Conservation (phyloP, 2,888 invertebrate species). For the Disparrhopalites patrizii region DNA sequence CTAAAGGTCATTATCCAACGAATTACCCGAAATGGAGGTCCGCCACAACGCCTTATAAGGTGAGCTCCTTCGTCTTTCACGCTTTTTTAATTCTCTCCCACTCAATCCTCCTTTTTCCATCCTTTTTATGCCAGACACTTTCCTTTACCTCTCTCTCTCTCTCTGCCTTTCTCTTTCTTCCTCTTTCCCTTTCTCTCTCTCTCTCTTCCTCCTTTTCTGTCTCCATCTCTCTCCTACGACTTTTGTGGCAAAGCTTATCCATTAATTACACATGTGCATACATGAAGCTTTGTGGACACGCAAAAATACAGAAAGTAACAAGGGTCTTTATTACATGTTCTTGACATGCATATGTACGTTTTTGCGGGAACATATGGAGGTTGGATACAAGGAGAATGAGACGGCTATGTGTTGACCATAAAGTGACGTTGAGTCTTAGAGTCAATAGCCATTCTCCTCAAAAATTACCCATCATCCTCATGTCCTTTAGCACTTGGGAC, state of each 20-base stretch:
- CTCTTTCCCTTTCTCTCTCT: background rate
- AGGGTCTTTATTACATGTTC: background rate
- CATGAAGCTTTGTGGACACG: too few species aligned
- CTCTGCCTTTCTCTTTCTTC: background rate
- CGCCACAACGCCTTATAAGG: conserved; percentile 70
- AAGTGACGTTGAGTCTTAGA: conserved; percentile 6
- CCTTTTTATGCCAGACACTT: too few species aligned
- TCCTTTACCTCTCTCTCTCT: background rate
- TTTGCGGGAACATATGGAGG: too few species aligned
- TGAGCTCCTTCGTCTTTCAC: conserved; percentile 50
- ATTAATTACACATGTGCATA: too few species aligned
- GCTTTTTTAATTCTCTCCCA: too few species aligned
- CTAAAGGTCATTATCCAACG: conserved; percentile 79
- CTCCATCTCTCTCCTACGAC: too few species aligned
- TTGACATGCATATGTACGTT: too few species aligned
- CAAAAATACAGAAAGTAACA: too few species aligned
- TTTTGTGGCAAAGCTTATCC: too few species aligned
- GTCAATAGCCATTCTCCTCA: background rate
- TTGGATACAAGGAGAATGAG: too few species aligned
- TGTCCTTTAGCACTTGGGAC: background rate
- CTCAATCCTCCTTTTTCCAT: background rate
- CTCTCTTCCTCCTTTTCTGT: too few species aligned
- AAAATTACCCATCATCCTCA: conserved; percentile 8
- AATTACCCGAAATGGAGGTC: conserved; percentile 76
- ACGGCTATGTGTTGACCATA: background rate